These are phyloP conservation scores for Rhea americana DNA, from an alignment of 2,113 vertebrate species.

Conservation along the genomic window DNA sequence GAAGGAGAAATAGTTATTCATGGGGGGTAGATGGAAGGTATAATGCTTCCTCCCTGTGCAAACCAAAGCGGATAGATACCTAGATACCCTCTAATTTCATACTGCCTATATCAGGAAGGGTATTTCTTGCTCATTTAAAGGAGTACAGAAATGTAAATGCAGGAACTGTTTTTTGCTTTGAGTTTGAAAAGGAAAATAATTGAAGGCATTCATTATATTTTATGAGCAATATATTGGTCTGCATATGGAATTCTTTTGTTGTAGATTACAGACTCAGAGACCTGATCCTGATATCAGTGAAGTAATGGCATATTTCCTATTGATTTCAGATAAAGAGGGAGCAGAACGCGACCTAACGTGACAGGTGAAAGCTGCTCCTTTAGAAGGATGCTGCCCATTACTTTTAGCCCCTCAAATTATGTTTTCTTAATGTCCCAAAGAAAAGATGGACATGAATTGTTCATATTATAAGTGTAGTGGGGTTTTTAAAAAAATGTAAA, in stretches of 20 bases:
- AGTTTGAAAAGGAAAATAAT: conserved; percentile 39
- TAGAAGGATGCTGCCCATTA: not conserved
- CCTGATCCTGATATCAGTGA: not conserved
- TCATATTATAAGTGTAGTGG: not conserved
- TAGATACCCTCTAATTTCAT: not conserved
- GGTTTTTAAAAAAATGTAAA: conserved; percentile 30
- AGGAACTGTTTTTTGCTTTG: not conserved
- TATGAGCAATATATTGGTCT: not conserved
- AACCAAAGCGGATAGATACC: not conserved
- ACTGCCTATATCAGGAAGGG: not conserved
- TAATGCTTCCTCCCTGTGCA: not conserved
- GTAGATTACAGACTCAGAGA: not conserved
- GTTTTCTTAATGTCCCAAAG: not conserved
- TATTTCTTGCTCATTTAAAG: conserved; percentile 35
- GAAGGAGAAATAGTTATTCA: not conserved
- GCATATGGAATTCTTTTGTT: not conserved
- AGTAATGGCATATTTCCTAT: not conserved
- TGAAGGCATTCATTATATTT: not conserved
- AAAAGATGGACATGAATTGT: not conserved
- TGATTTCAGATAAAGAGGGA: conserved; percentile 6
- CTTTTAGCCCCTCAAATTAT: not conserved
- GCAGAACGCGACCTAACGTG: not conserved
- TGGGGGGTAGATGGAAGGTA: not conserved
- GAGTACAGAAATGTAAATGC: not conserved
- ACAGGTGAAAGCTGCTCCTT: conserved; percentile 22